These are phyloP conservation scores for Caenorhabditis angaria DNA, from an alignment of 2,888 invertebrate species.

Conservation along the genomic window DNA sequence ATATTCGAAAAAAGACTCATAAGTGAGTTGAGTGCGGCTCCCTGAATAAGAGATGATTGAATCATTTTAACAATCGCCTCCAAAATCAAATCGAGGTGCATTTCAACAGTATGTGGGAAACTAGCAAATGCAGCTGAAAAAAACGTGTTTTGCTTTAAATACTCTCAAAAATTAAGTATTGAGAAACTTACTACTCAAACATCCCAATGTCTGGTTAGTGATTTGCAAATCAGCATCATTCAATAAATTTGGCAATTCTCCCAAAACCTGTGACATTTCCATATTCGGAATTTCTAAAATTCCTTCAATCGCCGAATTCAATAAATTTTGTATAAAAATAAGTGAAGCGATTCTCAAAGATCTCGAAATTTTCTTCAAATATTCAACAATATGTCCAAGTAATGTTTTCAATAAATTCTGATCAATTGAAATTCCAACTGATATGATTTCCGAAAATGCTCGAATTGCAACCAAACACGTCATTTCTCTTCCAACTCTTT, in stretches of 20 bases:
- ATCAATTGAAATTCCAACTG: slow-evolving; percentile 13
- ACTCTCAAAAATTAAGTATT: slow-evolving; percentile 38
- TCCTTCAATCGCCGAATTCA: background rate
- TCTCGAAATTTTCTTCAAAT: slow-evolving; percentile 27
- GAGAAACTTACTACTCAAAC: slow-evolving; percentile 41
- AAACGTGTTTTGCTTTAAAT: slow-evolving; percentile 9
- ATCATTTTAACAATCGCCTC: slow-evolving; percentile 60
- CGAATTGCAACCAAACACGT: slow-evolving; percentile 95
- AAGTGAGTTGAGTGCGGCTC: slow-evolving; percentile 89
- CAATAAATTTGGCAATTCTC: slow-evolving; percentile 88
- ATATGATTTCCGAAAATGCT: slow-evolving; percentile 79
- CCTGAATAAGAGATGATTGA: slow-evolving; percentile 73
- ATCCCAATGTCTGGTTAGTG: slow-evolving; percentile 79
- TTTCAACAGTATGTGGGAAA: slow-evolving; percentile 21
- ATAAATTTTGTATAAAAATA: slow-evolving; percentile 5
- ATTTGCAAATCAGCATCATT: slow-evolving; percentile 95
- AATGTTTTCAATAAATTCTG: slow-evolving; percentile 1
- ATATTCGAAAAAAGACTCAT: slow-evolving; percentile 89
- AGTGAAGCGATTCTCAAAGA: slow-evolving; percentile 16
- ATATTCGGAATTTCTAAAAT: slow-evolving; percentile 5
- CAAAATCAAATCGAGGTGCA: slow-evolving; percentile 78
- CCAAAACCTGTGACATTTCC: slow-evolving; percentile 73
- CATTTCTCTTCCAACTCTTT: slow-evolving; percentile 93
- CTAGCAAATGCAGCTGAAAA: slow-evolving; percentile 39
- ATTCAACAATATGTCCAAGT: slow-evolving; percentile 12